Evolutionary conservation across 2,888 invertebrate species (phyloP).

Genomic region (Aleiodes alternator): DNA sequence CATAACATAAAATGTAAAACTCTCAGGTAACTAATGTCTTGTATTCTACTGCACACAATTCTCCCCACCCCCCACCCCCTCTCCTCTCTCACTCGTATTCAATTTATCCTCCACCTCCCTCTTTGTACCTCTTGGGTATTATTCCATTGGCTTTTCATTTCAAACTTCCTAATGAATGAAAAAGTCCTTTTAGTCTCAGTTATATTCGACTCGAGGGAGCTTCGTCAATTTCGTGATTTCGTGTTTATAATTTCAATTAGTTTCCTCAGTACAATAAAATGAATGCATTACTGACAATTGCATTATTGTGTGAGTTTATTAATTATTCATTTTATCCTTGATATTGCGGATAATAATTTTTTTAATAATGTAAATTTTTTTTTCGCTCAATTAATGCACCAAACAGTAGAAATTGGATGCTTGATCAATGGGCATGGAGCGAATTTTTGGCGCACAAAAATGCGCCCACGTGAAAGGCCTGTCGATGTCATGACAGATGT

Average conservation of each 20-base stretch:
- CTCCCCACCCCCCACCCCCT: slow-evolving; percentile 36
- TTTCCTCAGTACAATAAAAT: background rate
- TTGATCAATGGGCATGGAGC: too few relatives aligned
- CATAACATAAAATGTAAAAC: slow-evolving; percentile 42
- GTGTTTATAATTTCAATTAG: background rate
- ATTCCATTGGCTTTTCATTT: slow-evolving; percentile 28
- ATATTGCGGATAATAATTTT: background rate
- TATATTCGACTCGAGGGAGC: slow-evolving; percentile 34
- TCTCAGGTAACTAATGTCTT: slow-evolving; percentile 39
- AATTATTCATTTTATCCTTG: slow-evolving; percentile 3
- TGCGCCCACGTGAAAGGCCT: slow-evolving; percentile 73
- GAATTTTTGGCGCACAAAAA: too few relatives aligned
- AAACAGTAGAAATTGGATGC: too few relatives aligned
- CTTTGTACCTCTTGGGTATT: background rate
- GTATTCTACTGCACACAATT: slow-evolving; percentile 29
- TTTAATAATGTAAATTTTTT: background rate
- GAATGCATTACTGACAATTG: slow-evolving; percentile 18
- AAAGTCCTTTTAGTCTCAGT: slow-evolving; percentile 40
- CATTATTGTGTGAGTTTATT: slow-evolving; percentile 33
- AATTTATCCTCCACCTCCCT: slow-evolving; percentile 24
- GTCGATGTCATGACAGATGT: slow-evolving; percentile 87
- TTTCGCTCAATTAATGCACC: background rate
- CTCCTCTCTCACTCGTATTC: slow-evolving; percentile 13
- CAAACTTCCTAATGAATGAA: slow-evolving; percentile 43
- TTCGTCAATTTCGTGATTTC: slow-evolving; percentile 9